Conservation (phyloP, 2,888 invertebrate genomes). For the Cataglyphis rosenhaueri region DNA sequence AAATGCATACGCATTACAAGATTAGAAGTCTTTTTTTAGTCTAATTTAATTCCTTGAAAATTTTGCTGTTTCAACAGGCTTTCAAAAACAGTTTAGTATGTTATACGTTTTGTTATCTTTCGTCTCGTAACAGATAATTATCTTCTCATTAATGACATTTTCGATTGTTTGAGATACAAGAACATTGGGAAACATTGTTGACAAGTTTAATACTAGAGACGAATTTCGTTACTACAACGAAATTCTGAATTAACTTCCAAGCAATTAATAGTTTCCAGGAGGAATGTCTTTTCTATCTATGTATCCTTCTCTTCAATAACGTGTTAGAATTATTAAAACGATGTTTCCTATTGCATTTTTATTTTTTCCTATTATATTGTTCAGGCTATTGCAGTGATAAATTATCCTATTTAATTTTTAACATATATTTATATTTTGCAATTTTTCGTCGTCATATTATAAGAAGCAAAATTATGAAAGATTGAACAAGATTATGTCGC, state of each 20-base stretch:
- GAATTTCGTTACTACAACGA: slow-evolving; percentile 41
- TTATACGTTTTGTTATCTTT: not conserved
- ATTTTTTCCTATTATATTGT: not conserved
- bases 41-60: slow-evolving; percentile 15
- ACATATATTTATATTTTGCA: not conserved
- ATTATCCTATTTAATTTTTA: not conserved
- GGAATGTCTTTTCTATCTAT: slow-evolving; percentile 51
- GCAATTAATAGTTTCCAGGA: slow-evolving; percentile 74
- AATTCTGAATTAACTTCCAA: slow-evolving; percentile 67
- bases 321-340: not conserved
- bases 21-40: slow-evolving; percentile 30
- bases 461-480: not conserved
- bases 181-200: slow-evolving; percentile 13
- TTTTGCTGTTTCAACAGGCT: not conserved
- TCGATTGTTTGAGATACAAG: slow-evolving; percentile 31
- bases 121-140: slow-evolving; percentile 36
- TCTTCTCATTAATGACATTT: slow-evolving; percentile 45
- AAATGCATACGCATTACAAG: slow-evolving; percentile 40
- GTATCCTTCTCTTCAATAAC: not conserved
- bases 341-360: not conserved
- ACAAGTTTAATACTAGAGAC: slow-evolving; percentile 8
- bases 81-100: slow-evolving; percentile 1
- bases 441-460: not conserved
- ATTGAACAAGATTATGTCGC: not conserved
- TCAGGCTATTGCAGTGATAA: not conserved